phyloP scores from a whole-genome alignment of 1,140 invertebrate species.

The Globodera ellingtonae region DNA sequence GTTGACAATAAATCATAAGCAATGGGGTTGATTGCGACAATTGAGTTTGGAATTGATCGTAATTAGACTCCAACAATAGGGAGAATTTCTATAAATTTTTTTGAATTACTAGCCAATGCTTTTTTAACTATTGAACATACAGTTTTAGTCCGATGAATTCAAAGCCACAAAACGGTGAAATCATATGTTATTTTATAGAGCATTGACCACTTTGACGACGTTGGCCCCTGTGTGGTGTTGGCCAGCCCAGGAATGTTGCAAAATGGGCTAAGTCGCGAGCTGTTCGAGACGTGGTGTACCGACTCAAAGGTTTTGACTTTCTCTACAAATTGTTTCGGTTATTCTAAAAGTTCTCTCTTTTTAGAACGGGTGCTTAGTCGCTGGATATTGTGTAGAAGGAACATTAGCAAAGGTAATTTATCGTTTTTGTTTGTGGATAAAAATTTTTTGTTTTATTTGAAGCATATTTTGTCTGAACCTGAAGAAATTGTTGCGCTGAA shows the following conservation, averaged over 20 bases:
- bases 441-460: not conserved
- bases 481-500: slow-evolving; percentile 93
- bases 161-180: too few relatives aligned
- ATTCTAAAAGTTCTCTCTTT: slow-evolving; percentile 67
- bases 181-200: slow-evolving; percentile 70
- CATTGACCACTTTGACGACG: slow-evolving; percentile 98
- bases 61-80: too few relatives aligned
- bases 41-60: too few relatives aligned
- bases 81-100: too few relatives aligned
- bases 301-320: slow-evolving; percentile 70
- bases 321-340: slow-evolving; percentile 86
- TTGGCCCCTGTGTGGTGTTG: slow-evolving; percentile 98
- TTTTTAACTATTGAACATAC: not conserved
- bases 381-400: slow-evolving; percentile 98
- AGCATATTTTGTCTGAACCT: slow-evolving; percentile 86
- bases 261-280: slow-evolving; percentile 90
- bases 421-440: not conserved
- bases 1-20: slow-evolving; percentile 65
- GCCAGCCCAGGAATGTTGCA: slow-evolving; percentile 99
- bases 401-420: slow-evolving; percentile 82
- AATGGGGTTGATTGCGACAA: too few relatives aligned
- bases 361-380: slow-evolving; percentile 92
- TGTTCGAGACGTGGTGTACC: slow-evolving; percentile 95
- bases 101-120: not conserved
- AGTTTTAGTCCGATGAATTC: too few relatives aligned